Evolutionary conservation across 2,888 invertebrate genomes (phyloP).

Genomic region (Thyatira batis): DNA sequence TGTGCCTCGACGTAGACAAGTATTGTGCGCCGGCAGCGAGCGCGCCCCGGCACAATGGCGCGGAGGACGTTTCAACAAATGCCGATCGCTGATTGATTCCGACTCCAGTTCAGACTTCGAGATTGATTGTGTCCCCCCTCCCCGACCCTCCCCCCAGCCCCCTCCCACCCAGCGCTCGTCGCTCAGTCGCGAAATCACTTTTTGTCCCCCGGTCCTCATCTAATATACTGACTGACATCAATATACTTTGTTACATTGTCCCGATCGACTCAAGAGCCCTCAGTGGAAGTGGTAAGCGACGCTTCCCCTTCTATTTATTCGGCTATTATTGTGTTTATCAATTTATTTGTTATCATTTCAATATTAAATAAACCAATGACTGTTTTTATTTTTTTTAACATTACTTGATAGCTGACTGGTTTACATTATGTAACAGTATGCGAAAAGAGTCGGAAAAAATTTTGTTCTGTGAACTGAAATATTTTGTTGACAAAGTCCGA

Average conservation of each 20-base stretch:
- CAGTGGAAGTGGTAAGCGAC: not conserved
- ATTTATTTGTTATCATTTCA: not conserved
- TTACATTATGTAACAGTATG: too few relatives aligned
- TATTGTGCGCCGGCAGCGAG: not conserved
- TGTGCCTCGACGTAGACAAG: not conserved
- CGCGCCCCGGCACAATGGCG: not conserved
- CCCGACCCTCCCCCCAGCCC: conserved; percentile 5
- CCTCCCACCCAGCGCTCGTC: conserved; percentile 3
- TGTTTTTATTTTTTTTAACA: too few relatives aligned
- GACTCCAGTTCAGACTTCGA: conserved; percentile 34
- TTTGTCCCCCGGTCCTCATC: conserved; percentile 11
- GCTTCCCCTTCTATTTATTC: not conserved
- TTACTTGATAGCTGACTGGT: too few relatives aligned
- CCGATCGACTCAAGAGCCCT: not conserved
- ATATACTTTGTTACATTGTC: not conserved
- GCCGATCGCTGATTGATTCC: conserved; percentile 45
- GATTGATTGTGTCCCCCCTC: conserved; percentile 35
- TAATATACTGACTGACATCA: conserved; percentile 8
- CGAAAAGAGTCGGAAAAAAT: too few relatives aligned
- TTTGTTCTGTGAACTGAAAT: too few relatives aligned
- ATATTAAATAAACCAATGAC: not conserved
- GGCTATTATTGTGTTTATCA: not conserved
- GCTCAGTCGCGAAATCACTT: conserved; percentile 18
- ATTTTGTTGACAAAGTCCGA: not conserved
- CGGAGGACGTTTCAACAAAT: conserved; percentile 20